These are phyloP conservation scores for Stomatorhinus ivindoensis DNA, from an alignment of 2,113 vertebrate species.

Conservation along the genomic window DNA sequence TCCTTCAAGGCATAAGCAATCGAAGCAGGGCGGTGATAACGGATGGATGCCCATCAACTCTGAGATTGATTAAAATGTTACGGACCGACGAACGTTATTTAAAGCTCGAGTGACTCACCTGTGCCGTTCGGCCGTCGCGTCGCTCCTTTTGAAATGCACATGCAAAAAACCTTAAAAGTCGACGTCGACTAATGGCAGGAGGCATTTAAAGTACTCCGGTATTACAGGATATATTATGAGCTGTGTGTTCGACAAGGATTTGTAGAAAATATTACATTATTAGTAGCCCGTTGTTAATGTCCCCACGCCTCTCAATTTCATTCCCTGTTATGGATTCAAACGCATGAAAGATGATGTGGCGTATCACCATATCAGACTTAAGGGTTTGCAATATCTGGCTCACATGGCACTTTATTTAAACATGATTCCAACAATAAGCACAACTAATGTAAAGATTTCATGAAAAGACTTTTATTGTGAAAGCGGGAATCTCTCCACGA, in stretches of 20 bases:
- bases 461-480: neutral
- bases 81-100: neutral
- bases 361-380: neutral
- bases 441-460: neutral
- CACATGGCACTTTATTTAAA: neutral
- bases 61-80: constrained; percentile 12
- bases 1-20: constrained; percentile 40
- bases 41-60: neutral
- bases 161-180: neutral
- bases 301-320: neutral
- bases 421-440: neutral
- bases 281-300: neutral
- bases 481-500: neutral
- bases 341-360: neutral
- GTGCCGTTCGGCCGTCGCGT: no score
- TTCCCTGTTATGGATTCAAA: neutral
- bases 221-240: neutral
- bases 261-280: neutral
- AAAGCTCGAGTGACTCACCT: neutral
- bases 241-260: neutral
- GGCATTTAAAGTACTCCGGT: neutral
- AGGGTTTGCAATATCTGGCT: neutral
- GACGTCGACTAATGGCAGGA: neutral
- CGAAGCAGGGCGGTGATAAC: constrained; percentile 22
- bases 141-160: neutral